A percentile compares a stretch with the other conserved stretches of the same genome.
Evolutionary conservation across 2,797 vertebrate species (phyloP).

Genomic region (Myiothlypis coronata): DNA sequence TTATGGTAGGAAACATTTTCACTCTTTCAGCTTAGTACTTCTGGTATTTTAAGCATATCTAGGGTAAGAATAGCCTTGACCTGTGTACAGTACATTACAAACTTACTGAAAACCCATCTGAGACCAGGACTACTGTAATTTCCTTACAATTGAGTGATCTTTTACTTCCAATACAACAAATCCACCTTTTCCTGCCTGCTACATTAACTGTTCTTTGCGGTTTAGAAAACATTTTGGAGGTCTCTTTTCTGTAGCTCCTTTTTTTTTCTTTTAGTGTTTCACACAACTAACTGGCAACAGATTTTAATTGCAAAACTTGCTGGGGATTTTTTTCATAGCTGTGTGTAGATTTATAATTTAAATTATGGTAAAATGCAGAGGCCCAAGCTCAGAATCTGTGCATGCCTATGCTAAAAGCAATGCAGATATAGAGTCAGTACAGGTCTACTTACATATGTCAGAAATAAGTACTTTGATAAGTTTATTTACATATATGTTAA

Average conservation of each 20-base stretch:
- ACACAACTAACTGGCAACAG: neutral
- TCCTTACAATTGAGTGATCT: slow-evolving; percentile 16
- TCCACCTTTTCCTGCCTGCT: neutral
- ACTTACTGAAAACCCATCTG: neutral
- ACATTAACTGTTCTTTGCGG: neutral
- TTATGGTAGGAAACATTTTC: neutral
- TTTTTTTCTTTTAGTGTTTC: neutral
- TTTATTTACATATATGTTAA: neutral
- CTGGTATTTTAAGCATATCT: neutral
- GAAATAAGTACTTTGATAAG: neutral
- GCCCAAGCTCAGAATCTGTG: neutral
- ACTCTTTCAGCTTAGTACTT: neutral
- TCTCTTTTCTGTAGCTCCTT: neutral
- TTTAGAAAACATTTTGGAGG: neutral
- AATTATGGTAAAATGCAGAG: neutral
- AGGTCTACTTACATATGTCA: neutral
- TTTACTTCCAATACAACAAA: slow-evolving; percentile 2
- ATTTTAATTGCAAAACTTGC: neutral
- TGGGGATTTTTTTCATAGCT: neutral
- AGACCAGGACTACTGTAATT: neutral
- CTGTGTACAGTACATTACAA: neutral
- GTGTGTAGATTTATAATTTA: neutral
- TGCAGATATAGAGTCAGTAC: neutral
- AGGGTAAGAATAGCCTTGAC: neutral
- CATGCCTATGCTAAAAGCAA: neutral